Conservation (phyloP, 2,888 invertebrate species). For the Lasius fuliginosus region DNA sequence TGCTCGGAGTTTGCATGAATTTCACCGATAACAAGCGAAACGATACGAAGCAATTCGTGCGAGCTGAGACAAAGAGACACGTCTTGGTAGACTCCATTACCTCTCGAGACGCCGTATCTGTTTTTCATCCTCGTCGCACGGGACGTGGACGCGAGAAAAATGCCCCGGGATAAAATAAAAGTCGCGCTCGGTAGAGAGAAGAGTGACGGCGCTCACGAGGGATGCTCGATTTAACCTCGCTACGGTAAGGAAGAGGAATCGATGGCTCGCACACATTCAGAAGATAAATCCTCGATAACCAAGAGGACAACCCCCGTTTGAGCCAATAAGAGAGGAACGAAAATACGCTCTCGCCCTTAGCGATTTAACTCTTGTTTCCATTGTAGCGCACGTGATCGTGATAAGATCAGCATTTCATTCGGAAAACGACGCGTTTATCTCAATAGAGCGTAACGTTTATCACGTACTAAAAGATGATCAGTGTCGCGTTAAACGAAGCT, state of each 20-base stretch:
- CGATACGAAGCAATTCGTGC: constrained; percentile 12
- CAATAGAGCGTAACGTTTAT: constrained; percentile 31
- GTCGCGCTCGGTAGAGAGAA: constrained; percentile 51
- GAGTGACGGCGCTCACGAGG: constrained; percentile 74
- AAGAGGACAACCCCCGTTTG: constrained; percentile 69
- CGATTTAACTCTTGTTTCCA: constrained; percentile 64
- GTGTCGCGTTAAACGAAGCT: constrained; percentile 6
- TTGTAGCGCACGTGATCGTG: constrained; percentile 50
- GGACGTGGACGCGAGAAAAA: constrained; percentile 60
- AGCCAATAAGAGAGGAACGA: constrained; percentile 71
- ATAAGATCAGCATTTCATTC: constrained; percentile 47
- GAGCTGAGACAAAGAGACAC: constrained; percentile 26
- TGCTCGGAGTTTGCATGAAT: background rate
- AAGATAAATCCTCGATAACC: constrained; percentile 80
- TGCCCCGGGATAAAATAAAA: constrained; percentile 71
- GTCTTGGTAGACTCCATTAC: constrained; percentile 37
- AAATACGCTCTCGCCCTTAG: constrained; percentile 69
- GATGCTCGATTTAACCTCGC: constrained; percentile 80
- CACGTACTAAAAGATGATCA: constrained; percentile 8
- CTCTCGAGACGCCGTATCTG: constrained; percentile 45
- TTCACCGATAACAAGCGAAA: constrained; percentile 6
- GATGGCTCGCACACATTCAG: constrained; percentile 76
- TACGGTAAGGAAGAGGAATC: constrained; percentile 77
- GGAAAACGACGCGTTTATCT: constrained; percentile 35
- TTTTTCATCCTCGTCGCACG: constrained; percentile 45